Conservation (phyloP, 1,140 invertebrate genomes). For the Zaprionus capensis region DNA sequence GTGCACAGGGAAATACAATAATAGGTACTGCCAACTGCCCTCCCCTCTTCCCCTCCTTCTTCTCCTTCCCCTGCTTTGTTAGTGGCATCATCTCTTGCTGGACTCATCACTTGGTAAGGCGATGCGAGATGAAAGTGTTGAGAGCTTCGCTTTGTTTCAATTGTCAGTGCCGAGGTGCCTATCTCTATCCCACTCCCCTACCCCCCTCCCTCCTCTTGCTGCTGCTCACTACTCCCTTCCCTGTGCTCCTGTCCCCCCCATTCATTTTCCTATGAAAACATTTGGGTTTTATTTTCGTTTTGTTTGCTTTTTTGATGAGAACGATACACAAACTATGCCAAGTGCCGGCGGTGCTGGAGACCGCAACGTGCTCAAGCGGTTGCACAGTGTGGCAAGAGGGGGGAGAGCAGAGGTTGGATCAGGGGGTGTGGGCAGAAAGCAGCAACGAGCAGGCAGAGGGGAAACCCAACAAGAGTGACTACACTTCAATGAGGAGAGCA, state of each 20-base stretch:
- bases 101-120: constrained; percentile 49
- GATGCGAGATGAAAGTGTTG: constrained; percentile 78
- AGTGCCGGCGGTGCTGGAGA: constrained; percentile 12
- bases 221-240: background rate
- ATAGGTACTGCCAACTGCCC: constrained; percentile 35
- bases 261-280: constrained; percentile 65
- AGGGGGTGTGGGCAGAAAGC: background rate
- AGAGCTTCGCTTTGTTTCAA: background rate
- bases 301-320: background rate
- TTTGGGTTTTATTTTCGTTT: constrained; percentile 65
- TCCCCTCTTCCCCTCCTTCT: too few species aligned
- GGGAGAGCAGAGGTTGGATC: background rate
- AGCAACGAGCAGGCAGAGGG: background rate
- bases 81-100: constrained; percentile 11
- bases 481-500: background rate
- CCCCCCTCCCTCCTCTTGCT: background rate
- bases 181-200: background rate
- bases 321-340: constrained; percentile 31
- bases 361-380: constrained; percentile 30
- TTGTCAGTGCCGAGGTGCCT: background rate
- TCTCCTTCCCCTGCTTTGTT: background rate
- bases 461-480: background rate
- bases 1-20: constrained; percentile 3
- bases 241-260: background rate
- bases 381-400: background rate